Evolutionary conservation across 2,797 vertebrate species (phyloP).

Genomic region (Chelmon rostratus): DNA sequence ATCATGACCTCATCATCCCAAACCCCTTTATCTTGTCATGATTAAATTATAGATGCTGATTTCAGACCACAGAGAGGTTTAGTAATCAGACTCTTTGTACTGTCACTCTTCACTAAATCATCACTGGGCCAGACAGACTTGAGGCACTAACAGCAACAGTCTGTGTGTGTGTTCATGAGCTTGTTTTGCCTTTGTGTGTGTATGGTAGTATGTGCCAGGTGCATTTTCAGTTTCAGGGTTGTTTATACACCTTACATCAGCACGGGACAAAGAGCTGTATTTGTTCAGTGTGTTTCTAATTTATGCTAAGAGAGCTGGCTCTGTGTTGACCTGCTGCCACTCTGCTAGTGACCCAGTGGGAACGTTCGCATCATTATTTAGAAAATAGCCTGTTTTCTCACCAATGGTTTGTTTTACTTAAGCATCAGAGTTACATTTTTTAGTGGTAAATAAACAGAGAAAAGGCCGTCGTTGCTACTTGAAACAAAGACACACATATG

Average conservation of each 20-base stretch:
- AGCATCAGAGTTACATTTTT: not conserved
- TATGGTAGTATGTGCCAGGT: not conserved
- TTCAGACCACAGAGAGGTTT: conserved; percentile 41
- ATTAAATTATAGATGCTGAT: conserved; percentile 62
- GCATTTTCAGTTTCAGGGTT: not conserved
- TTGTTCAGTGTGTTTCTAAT: conserved; percentile 9
- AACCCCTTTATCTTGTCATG: conserved; percentile 41
- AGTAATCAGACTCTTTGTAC: conserved; percentile 44
- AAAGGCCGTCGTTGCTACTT: not conserved
- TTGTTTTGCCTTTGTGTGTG: not conserved
- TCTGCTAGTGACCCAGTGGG: conserved; percentile 7
- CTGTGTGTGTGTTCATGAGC: not conserved
- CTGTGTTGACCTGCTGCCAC: conserved; percentile 7
- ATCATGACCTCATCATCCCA: conserved; percentile 40
- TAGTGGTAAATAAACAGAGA: not conserved
- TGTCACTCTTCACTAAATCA: conserved; percentile 30
- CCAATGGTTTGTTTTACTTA: not conserved
- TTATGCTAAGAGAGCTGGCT: conserved; percentile 6
- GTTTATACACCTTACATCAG: not conserved
- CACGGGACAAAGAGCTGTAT: conserved; percentile 4
- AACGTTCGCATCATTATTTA: conserved; percentile 27
- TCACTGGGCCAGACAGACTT: conserved; percentile 25
- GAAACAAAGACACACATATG: not conserved
- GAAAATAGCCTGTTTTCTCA: conserved; percentile 3
- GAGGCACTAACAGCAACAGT: not conserved